Percentiles rank a stretch among this genome's conserved stretches.
These are phyloP conservation scores for Oxystoma pomonae DNA, from an alignment of 2,888 invertebrate genomes.

Conservation along the genomic window DNA sequence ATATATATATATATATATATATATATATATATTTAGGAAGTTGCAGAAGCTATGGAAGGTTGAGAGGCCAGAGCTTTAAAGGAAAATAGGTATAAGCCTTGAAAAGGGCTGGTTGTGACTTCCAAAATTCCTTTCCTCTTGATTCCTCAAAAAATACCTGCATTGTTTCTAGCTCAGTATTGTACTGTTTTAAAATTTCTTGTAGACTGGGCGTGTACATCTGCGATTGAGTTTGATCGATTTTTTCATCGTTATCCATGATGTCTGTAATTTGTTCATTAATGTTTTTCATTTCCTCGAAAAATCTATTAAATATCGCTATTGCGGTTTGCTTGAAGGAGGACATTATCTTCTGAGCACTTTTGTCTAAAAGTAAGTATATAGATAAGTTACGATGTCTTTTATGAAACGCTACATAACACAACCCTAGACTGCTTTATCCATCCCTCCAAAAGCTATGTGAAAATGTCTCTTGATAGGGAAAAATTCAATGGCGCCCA, in stretches of 20 bases:
- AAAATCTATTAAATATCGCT: conserved; percentile 34
- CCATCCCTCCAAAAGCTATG: too few species aligned
- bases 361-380: conserved; percentile 31
- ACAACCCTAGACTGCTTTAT: too few species aligned
- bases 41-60: too few species aligned
- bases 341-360: conserved; percentile 31
- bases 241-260: too few species aligned
- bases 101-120: neutral
- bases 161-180: conserved; percentile 23
- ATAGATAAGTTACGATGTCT: too few species aligned
- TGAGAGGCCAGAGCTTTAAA: too few species aligned
- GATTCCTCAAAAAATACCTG: conserved; percentile 16
- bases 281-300: conserved; percentile 31
- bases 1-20: too few species aligned
- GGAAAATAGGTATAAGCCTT: neutral
- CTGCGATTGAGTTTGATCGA: conserved; percentile 11
- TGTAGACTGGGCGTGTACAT: conserved; percentile 30
- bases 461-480: too few species aligned
- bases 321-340: conserved; percentile 33
- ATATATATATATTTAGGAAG: too few species aligned
- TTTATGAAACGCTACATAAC: too few species aligned
- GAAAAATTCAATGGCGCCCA: too few species aligned
- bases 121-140: neutral
- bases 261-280: neutral
- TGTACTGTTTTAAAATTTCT: conserved; percentile 23